Base-by-base conservation (phyloP, 2,113 vertebrate genomes). In the Thunnus maccoyii region DNA sequence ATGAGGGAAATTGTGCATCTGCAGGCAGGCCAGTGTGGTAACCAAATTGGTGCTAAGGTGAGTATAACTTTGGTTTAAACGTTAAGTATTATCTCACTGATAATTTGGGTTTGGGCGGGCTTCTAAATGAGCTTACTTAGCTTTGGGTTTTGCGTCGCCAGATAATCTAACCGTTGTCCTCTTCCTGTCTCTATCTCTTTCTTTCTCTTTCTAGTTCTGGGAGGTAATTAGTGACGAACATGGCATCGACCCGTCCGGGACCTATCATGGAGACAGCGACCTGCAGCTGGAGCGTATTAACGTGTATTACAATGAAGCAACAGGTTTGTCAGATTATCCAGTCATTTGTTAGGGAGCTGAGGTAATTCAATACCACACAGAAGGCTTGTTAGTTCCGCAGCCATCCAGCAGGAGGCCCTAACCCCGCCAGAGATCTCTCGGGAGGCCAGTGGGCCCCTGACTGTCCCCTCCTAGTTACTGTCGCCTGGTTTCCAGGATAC, bases 161-260 rank as follows among this genome's bases (percentile, higher is more conserved):
- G 25, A 15, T 25, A 3, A 20, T 71, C 46, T 41, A 55, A 65
- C 14, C 2, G 3, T 30, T 65, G 9, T n/a, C n/a, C 13, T 36
- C 5, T 25, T 41, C 1, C 55, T 36, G 1, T 72, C 1, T 55
- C 15, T 30, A 22, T 1, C 22, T 22, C 22, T 22, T 22, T 22
- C 22, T 47, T 32, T 58, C 12, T 15, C 0, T 0, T 16, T 82
- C 2, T n/a, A 92, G 88, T 92, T 92, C 74, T 92, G 91, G 91
- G 91, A 92, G 73, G 91, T 92, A 0, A 91, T 92, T 14, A 91
- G 89, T 56, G 91, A 92, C 62, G 89, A 92, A 51, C 91, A 92
- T 54, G 89, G 91, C 36, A 92, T 91, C 72, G 88, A 92, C 76
- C 89, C 86, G 10, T 58, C 91, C 47, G 89, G 91, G 46, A 80